phyloP scores from a whole-genome alignment of 2,888 invertebrate genomes.

The Pristionchus entomophagus region DNA sequence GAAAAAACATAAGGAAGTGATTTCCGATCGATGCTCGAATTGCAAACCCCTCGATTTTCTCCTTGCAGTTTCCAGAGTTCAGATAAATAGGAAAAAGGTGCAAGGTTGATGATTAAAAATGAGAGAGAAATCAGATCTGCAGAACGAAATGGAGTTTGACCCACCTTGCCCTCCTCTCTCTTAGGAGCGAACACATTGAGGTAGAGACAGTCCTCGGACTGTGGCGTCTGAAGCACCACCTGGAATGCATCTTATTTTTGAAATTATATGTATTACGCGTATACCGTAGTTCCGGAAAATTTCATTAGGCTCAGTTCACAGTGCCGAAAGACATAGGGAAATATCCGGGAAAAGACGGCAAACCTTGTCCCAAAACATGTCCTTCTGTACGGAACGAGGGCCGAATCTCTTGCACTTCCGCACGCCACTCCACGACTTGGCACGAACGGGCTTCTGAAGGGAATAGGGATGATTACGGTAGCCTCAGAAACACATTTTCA shows the following conservation, averaged over 20 bases:
- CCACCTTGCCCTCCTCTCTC: conserved; percentile 53
- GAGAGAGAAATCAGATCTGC: too few relatives aligned
- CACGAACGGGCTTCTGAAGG: conserved; percentile 67
- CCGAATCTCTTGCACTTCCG: conserved; percentile 58
- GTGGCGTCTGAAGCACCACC: conserved; percentile 45
- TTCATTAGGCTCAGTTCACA: too few relatives aligned
- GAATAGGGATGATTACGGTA: background rate
- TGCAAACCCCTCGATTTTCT: background rate
- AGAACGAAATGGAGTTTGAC: too few relatives aligned
- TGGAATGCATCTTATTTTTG: background rate
- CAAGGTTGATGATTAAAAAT: too few relatives aligned
- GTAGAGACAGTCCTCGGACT: conserved; percentile 69
- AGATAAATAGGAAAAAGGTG: too few relatives aligned
- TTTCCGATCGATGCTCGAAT: too few relatives aligned
- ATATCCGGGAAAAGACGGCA: too few relatives aligned
- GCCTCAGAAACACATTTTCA: background rate
- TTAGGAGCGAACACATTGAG: conserved; percentile 68
- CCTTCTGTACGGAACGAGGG: conserved; percentile 64
- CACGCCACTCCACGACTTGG: conserved; percentile 59
- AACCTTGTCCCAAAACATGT: conserved; percentile 69
- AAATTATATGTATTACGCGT: too few relatives aligned
- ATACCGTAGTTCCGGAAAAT: too few relatives aligned
- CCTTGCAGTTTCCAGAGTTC: too few relatives aligned
- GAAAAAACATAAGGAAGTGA: conserved; percentile 32
- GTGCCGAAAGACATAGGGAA: too few relatives aligned